Conservation (phyloP, 2,113 vertebrate genomes). For the Mola mola region DNA sequence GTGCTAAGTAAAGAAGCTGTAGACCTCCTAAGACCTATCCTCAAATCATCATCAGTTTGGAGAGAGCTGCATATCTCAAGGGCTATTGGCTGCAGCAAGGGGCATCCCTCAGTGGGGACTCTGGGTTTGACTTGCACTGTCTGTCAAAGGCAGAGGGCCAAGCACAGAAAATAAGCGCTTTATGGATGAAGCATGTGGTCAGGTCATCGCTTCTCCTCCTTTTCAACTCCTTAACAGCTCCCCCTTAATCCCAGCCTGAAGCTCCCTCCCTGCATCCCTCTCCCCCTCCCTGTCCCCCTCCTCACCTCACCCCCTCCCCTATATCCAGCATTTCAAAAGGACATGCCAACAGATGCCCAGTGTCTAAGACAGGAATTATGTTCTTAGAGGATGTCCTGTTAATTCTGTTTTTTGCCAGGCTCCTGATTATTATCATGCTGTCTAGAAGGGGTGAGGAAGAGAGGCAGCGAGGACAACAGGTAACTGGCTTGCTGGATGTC, state of each 20-base stretch:
- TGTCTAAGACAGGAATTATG: constrained; percentile 86
- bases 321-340: constrained; percentile 65
- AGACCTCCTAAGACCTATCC: neutral
- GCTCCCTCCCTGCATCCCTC: constrained; percentile 42
- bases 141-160: constrained; percentile 60
- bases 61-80: constrained; percentile 31
- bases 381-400: constrained; percentile 82
- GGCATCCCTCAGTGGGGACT: constrained; percentile 41
- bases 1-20: constrained; percentile 4
- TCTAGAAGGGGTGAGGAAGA: constrained; percentile 31
- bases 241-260: constrained; percentile 81
- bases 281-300: constrained; percentile 28
- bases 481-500: constrained; percentile 38
- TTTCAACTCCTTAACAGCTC: constrained; percentile 66
- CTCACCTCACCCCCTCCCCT: constrained; percentile 64
- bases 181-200: constrained; percentile 82
- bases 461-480: constrained; percentile 53
- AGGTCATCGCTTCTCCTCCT: constrained; percentile 77
- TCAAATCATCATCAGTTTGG: neutral
- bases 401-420: constrained; percentile 72
- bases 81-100: constrained; percentile 33
- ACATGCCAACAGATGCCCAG: constrained; percentile 87
- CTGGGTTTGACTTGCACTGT: constrained; percentile 61
- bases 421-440: constrained; percentile 59
- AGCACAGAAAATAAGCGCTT: constrained; percentile 66